Evolutionary conservation across 2,888 invertebrate species (phyloP).

Genomic region (Caenorhabditis angaria): DNA sequence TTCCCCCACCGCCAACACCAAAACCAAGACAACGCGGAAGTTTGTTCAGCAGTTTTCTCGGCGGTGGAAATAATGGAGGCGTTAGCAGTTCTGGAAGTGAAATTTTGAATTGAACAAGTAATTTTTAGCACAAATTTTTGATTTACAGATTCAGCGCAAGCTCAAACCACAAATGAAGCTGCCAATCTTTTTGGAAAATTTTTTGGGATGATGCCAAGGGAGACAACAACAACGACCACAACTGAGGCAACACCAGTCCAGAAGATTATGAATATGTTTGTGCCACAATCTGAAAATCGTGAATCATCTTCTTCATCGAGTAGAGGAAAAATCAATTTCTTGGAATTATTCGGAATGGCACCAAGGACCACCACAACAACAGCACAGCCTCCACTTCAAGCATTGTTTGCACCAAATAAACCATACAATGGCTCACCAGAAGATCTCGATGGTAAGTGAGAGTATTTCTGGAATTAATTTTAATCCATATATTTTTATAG

Average conservation of each 20-base stretch:
- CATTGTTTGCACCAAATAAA: slow-evolving; percentile 41
- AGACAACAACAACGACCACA: slow-evolving; percentile 40
- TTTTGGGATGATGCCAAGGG: slow-evolving; percentile 17
- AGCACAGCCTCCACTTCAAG: slow-evolving; percentile 44
- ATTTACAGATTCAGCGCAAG: slow-evolving; percentile 15
- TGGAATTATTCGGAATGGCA: slow-evolving; percentile 45
- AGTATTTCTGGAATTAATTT: background rate
- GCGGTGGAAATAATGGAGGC: background rate
- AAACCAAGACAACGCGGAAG: slow-evolving; percentile 43
- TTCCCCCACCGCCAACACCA: slow-evolving; percentile 54
- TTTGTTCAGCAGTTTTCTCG: slow-evolving; percentile 31
- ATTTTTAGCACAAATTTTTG: background rate
- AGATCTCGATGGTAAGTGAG: slow-evolving; percentile 41
- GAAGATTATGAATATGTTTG: slow-evolving; percentile 42
- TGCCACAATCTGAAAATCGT: slow-evolving; percentile 29
- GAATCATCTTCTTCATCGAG: slow-evolving; percentile 36
- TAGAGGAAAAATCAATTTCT: slow-evolving; percentile 35
- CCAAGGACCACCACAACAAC: slow-evolving; percentile 47
- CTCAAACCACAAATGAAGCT: slow-evolving; percentile 13
- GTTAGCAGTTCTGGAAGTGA: slow-evolving; percentile 1
- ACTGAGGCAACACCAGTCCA: slow-evolving; percentile 38
- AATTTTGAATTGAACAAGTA: background rate
- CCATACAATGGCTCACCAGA: slow-evolving; percentile 40
- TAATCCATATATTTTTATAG: slow-evolving; percentile 17
- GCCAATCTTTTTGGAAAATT: slow-evolving; percentile 10